Base-by-base conservation (phyloP, 2,888 invertebrate species). In the Ochlodes sylvanus region DNA sequence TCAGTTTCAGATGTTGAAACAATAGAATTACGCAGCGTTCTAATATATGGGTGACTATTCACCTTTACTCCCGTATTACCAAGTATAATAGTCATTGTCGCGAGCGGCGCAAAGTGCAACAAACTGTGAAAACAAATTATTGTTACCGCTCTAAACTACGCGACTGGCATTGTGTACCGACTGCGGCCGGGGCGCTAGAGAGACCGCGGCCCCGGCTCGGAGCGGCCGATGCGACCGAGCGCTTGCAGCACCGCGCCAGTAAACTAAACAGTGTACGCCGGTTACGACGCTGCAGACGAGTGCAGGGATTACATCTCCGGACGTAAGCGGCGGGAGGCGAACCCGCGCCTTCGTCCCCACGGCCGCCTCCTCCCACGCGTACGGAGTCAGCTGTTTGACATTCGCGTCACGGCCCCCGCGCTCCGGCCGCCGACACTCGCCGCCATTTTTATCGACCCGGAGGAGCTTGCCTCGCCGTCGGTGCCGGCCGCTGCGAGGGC, bases 321-420 rank as follows among this genome's bases (percentile, higher is more conserved):
- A 56, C 67, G 67, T 67, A 67, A 67, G 60, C 19, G 52, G 64
- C 38, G 56, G 62, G 66, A 56, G 44, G 63, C 50, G n/a, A 55
- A 60, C 21, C 63, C 60, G 62, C 61, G 62, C 60, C 72, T 64
- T 63, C 63, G 69, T 66, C 69, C 58, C 66, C 70, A 66, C 67
- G 72, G 68, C 63, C 70, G 70, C 72, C 72, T 69, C 80, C 82
- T 80, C 79, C 78, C 79, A 79, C 80, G 81, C 82, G 79, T 81
- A 82, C 80, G 79, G 83, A 85, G 87, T 90, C 90, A 90, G 90
- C 90, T 90, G 90, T 89, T 90, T 86, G 85, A 83, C 85, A 87
- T 85, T 87, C 84, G 84, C 77, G 73, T 72, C 76, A 73, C 77
- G 62, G 73, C 72, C 73, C 74, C 76, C 74, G 67, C 73, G 64